Percentiles rank a stretch among this genome's conserved stretches.
Evolutionary conservation across 2,797 vertebrate genomes (phyloP).

Genomic region (Scolopax bukidnonensis): DNA sequence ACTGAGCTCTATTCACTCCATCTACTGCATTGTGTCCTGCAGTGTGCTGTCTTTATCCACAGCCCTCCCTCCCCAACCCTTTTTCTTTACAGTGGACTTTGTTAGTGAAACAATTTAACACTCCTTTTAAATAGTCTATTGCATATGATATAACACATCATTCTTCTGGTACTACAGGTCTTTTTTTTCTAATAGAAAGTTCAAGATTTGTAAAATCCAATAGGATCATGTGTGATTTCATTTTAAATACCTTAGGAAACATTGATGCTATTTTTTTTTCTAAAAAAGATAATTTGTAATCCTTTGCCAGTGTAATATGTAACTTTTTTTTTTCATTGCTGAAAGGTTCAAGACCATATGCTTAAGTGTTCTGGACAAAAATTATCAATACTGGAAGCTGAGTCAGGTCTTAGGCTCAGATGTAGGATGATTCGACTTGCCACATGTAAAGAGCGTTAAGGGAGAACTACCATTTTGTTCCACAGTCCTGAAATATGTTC

Average conservation of each 20-base stretch:
- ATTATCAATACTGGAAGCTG: neutral
- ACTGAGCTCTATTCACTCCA: neutral
- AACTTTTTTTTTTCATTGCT: neutral
- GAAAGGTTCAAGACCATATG: neutral
- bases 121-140: neutral
- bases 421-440: neutral
- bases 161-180: neutral
- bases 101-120: neutral
- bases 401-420: neutral
- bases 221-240: neutral
- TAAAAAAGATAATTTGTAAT: neutral
- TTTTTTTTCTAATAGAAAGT: neutral
- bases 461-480: slow-evolving; percentile 33
- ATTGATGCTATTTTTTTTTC: neutral
- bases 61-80: neutral
- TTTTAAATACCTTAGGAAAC: neutral
- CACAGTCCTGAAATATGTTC: neutral
- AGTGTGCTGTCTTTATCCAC: neutral
- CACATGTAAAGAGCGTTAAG: neutral
- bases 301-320: neutral
- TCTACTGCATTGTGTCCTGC: neutral
- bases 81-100: neutral
- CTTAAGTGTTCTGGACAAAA: neutral
- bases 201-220: neutral
- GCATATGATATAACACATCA: neutral